Conservation (phyloP, 64 coral and sea anemone genomes). For the Dendronephthya gigantea region DNA sequence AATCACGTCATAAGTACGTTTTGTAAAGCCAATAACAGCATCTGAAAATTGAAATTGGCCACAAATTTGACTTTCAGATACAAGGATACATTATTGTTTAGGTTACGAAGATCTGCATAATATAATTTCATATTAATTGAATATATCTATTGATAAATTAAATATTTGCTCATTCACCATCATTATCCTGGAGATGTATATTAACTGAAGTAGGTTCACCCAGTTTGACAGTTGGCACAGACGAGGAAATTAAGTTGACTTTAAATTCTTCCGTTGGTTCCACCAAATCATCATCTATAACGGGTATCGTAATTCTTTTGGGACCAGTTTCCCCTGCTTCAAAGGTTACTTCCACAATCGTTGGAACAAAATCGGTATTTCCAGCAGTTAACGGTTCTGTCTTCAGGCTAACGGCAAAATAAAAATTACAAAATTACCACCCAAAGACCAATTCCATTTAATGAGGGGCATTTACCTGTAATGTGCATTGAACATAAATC, state of each 20-base stretch:
- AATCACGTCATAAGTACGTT: not conserved
- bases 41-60: not conserved
- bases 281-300: not conserved
- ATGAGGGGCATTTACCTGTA: too few species aligned
- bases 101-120: not conserved
- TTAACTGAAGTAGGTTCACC: not conserved
- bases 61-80: too few species aligned
- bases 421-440: too few species aligned
- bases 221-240: not conserved
- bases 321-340: not conserved
- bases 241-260: not conserved
- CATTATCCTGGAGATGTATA: constrained; percentile 5
- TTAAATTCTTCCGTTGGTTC: constrained; percentile 3
- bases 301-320: not conserved
- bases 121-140: too few species aligned
- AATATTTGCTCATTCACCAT: not conserved
- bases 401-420: not conserved
- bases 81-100: too few species aligned
- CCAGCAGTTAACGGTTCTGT: not conserved
- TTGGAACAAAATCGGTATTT: not conserved
- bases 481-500: too few species aligned
- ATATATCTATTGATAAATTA: not conserved
- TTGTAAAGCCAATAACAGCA: constrained; percentile 13
- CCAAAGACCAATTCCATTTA: too few species aligned
- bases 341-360: not conserved